Base-by-base conservation (phyloP, 30 jellyfish, hydroid and myxozoan genomes). In the Aurelia coerulea region DNA sequence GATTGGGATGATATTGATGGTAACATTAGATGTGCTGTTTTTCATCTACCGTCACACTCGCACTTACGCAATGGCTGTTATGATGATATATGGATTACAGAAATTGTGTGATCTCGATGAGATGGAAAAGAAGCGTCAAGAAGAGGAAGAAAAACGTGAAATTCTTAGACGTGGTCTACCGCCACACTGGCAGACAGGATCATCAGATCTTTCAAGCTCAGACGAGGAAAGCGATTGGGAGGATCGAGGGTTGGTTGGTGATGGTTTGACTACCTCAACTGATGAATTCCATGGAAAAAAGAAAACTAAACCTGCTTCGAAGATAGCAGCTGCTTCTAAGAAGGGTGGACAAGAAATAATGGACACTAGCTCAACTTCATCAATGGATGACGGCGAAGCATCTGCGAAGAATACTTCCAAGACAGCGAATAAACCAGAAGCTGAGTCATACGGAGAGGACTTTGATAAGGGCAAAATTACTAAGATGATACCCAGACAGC, bases 41-140 rank as follows among this genome's bases (percentile, higher is more conserved):
- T 84, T 84, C 56, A 72, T 84, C 19, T 84, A 84, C 51, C 93
- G 93, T n/a, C 93, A 84, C 56, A 84, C 93, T 34, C 41, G 93
- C 37, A 84, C 93, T 5, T 84, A 84, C 66, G 88, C 93, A 15
- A 84, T 84, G 93, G 93, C 93, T 10, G 93, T 75, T 10, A 7
- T 75, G 68, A 84, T 84, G 93, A 67, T 84, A 10, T 56, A 84
- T 41, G 93, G 93, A 31, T 73, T 84, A 50, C 74, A 84, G 76
- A 84, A 84, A 75, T 17, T 58, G 18, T 84, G 84, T 46, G 87
- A 84, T 53, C 83, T 84, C 16, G 93, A 84, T 50, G 77, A 73
- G 37, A 35, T 68, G 68, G 83, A 73, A 35, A 49, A 56, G 72
- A 68, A 73, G 60, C 75, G 86, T 13, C 46, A 71, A 65, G 65